Conservation (phyloP, 23 tunicate genomes). For the Trididemnum nubilum region DNA sequence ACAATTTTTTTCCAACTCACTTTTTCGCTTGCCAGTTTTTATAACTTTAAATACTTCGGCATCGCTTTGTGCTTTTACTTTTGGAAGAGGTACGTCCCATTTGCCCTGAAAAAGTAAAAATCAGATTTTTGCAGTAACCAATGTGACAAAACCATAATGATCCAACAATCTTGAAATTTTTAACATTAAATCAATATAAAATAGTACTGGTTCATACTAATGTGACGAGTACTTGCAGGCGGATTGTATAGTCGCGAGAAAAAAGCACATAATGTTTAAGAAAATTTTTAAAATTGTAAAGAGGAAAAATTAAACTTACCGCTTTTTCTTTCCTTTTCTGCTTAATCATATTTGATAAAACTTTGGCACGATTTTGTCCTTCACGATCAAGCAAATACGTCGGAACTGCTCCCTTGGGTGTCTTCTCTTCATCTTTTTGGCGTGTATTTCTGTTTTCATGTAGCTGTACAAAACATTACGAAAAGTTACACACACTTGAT, state of each 20-base stretch:
- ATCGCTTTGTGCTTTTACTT: slow-evolving; percentile 94
- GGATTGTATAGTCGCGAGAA: too few species aligned
- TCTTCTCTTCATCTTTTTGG: slow-evolving; percentile 89
- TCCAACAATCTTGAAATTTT: not conserved
- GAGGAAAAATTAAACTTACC: slow-evolving; percentile 29
- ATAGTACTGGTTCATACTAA: too few species aligned
- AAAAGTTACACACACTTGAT: not conserved
- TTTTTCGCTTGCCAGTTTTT: slow-evolving; percentile 91
- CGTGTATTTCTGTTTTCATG: slow-evolving; percentile 84
- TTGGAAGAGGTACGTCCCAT: slow-evolving; percentile 90
- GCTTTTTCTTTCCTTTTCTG: slow-evolving; percentile 98
- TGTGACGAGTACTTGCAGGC: too few species aligned
- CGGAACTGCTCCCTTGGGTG: slow-evolving; percentile 96
- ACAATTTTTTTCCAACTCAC: too few species aligned
- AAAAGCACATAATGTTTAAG: too few species aligned
- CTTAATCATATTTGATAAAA: slow-evolving; percentile 95
- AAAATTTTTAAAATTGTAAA: too few species aligned
- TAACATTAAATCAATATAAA: too few species aligned
- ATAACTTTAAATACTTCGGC: slow-evolving; percentile 96
- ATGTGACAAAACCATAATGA: not conserved
- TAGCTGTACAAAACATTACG: slow-evolving; percentile 30
- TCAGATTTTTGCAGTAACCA: too few species aligned
- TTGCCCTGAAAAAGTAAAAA: slow-evolving; percentile 61
- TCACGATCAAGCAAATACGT: slow-evolving; percentile 93
- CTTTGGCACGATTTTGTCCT: slow-evolving; percentile 86